Percentiles rank a stretch among this genome's conserved stretches.
Conservation (phyloP, 2,797 vertebrate species). For the Cirrhinus mrigala region DNA sequence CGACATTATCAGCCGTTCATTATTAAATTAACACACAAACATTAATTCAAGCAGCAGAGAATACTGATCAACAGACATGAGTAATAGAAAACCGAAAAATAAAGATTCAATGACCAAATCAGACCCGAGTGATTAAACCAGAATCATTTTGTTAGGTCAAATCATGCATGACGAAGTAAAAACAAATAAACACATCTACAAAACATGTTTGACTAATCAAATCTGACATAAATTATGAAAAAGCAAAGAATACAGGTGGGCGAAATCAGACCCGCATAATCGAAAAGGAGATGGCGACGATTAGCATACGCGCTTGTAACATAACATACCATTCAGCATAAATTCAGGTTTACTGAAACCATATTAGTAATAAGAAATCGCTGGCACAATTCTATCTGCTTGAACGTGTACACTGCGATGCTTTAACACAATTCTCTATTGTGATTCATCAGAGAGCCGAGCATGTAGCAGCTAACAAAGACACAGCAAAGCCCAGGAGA, state of each 20-base stretch:
- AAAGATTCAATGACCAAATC: background rate
- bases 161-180: background rate
- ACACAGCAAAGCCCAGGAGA: background rate
- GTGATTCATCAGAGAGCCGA: slow-evolving; percentile 3
- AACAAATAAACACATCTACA: background rate
- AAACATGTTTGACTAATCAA: background rate
- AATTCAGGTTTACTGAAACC: background rate
- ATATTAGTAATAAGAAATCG: background rate
- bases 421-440: background rate
- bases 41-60: background rate
- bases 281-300: background rate
- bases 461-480: slow-evolving; percentile 39
- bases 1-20: background rate
- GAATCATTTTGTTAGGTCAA: background rate
- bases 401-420: background rate
- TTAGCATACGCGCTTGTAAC: background rate
- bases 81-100: background rate
- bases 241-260: background rate
- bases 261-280: background rate
- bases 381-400: accelerated
- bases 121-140: background rate
- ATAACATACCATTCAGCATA: background rate
- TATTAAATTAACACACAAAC: background rate
- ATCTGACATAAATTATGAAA: background rate
- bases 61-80: background rate